Conservation (phyloP, 2,797 vertebrate genomes). For the Coracias cyanogaster region DNA sequence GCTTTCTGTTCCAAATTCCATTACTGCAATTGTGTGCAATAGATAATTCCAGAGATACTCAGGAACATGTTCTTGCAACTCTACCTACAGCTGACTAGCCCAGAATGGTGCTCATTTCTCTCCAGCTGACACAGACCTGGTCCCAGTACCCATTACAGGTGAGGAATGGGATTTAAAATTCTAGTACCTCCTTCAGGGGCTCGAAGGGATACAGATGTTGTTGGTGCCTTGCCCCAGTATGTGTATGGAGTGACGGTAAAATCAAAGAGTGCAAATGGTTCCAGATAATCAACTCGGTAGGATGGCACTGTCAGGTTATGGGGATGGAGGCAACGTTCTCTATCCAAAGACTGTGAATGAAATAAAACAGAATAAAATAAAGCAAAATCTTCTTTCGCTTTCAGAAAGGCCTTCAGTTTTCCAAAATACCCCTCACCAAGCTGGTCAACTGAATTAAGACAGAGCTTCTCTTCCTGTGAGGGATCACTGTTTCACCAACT, state of each 20-base stretch:
- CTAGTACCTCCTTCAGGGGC: slow-evolving; percentile 78
- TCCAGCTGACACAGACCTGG: not conserved
- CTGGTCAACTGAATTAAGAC: not conserved
- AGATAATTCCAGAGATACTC: not conserved
- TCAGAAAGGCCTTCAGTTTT: not conserved
- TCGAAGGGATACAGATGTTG: slow-evolving; percentile 66
- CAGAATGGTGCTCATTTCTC: not conserved
- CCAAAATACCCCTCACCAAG: not conserved
- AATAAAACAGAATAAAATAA: slow-evolving; percentile 34
- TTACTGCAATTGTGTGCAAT: not conserved
- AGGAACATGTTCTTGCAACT: not conserved
- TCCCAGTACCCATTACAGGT: not conserved
- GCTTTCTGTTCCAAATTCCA: not conserved
- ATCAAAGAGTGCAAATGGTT: slow-evolving; percentile 76
- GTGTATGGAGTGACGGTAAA: slow-evolving; percentile 81
- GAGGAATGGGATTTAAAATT: not conserved
- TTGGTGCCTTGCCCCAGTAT: slow-evolving; percentile 79
- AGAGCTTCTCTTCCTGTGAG: not conserved
- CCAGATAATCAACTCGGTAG: slow-evolving; percentile 71
- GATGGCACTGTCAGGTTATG: slow-evolving; percentile 51
- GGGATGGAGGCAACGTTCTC: slow-evolving; percentile 49
- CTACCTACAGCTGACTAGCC: not conserved
- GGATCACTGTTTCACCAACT: not conserved
- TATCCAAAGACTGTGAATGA: slow-evolving; percentile 50
- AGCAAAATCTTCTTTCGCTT: not conserved